Percentiles rank a stretch among this genome's conserved stretches.
Evolutionary conservation across 2,797 vertebrate species (phyloP).

Genomic region (Triplophysa bombifrons): DNA sequence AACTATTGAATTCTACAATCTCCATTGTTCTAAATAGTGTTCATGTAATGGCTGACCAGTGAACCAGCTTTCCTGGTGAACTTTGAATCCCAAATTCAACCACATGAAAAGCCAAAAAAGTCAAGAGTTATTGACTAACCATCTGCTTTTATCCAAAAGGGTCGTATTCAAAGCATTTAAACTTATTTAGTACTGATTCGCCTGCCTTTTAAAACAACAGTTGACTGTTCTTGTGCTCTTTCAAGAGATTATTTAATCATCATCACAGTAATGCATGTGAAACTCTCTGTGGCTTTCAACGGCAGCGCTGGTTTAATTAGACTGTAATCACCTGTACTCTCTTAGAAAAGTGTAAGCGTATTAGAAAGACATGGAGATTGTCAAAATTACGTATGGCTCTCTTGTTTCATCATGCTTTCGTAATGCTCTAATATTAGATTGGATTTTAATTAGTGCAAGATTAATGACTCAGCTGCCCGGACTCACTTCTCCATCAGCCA

Average conservation of each 20-base stretch:
- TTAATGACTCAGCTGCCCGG: slow-evolving; percentile 35
- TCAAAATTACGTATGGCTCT: slow-evolving; percentile 21
- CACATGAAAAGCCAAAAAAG: not conserved
- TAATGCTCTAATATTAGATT: slow-evolving; percentile 38
- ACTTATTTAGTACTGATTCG: not conserved
- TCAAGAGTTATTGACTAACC: not conserved
- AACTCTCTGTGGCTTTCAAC: not conserved
- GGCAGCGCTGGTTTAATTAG: slow-evolving; percentile 17
- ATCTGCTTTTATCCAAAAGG: not conserved
- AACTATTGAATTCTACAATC: too few relatives aligned
- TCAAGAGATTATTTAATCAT: slow-evolving; percentile 20
- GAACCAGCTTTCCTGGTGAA: not conserved
- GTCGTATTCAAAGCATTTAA: not conserved
- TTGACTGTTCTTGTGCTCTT: not conserved
- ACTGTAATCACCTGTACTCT: slow-evolving; percentile 39
- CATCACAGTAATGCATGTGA: slow-evolving; percentile 13
- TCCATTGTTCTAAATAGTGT: too few relatives aligned
- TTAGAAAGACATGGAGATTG: slow-evolving; percentile 14
- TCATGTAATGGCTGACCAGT: not conserved
- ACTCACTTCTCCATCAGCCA: slow-evolving; percentile 14
- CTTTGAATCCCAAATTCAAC: not conserved
- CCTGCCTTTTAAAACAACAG: not conserved
- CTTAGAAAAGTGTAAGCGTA: slow-evolving; percentile 19
- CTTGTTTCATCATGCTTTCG: slow-evolving; percentile 37
- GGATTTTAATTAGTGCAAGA: slow-evolving; percentile 46